Evolutionary conservation across 2,888 invertebrate species (phyloP).

Genomic region (Oscheius sp.): DNA sequence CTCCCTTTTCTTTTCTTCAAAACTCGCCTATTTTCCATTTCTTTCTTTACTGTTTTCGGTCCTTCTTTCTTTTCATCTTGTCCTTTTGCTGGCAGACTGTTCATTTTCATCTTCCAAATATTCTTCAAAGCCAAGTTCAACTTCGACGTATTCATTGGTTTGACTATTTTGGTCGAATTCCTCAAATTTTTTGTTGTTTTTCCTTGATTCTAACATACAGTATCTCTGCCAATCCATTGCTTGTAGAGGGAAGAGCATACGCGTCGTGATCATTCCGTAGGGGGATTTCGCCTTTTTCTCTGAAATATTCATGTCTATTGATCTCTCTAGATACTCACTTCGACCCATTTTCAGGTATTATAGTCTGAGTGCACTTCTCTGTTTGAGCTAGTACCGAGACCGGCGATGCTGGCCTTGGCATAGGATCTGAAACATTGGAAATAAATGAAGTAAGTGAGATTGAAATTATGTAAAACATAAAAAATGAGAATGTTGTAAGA

Average conservation of each 20-base stretch:
- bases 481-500: no score
- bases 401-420: slow-evolving; percentile 19
- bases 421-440: slow-evolving; percentile 9
- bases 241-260: slow-evolving; percentile 22
- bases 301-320: background rate
- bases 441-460: no score
- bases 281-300: slow-evolving; percentile 14
- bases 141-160: slow-evolving; percentile 15
- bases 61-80: background rate
- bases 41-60: background rate
- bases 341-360: background rate
- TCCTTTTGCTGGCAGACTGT: slow-evolving; percentile 8
- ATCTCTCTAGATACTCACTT: background rate
- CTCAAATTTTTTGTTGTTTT: background rate
- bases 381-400: slow-evolving; percentile 21
- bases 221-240: slow-evolving; percentile 20
- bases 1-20: background rate
- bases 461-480: no score
- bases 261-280: slow-evolving; percentile 11
- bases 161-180: slow-evolving; percentile 1
- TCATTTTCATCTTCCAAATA: slow-evolving; percentile 27
- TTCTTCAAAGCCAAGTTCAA: slow-evolving; percentile 19
- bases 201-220: background rate
- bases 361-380: slow-evolving; percentile 11
- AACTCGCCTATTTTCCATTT: slow-evolving; percentile 10